Evolutionary conservation across 1,140 invertebrate genomes (phyloP).

Genomic region (Drosophila biarmipes): DNA sequence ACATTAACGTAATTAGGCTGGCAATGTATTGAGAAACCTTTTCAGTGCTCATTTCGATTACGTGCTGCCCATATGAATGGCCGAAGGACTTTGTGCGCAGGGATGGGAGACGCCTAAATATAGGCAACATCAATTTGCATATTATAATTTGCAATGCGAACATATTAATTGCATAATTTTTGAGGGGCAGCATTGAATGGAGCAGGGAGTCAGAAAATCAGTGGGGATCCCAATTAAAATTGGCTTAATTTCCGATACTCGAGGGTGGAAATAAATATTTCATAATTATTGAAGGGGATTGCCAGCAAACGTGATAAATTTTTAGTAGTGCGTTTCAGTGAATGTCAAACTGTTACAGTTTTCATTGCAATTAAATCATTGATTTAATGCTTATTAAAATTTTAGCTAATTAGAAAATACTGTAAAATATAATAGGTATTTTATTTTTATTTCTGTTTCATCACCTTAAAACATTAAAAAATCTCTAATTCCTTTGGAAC

Average conservation of each 20-base stretch:
- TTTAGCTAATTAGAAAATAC: too few species aligned
- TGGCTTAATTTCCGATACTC: constrained; percentile 67
- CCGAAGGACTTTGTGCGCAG: constrained; percentile 1
- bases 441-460: too few species aligned
- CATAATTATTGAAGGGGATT: constrained; percentile 29
- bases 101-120: constrained; percentile 31
- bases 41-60: constrained; percentile 60
- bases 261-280: constrained; percentile 57
- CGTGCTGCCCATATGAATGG: constrained; percentile 42
- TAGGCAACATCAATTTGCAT: constrained; percentile 66
- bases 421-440: too few species aligned
- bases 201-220: not conserved
- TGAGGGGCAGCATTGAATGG: constrained; percentile 3
- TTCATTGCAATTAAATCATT: too few species aligned
- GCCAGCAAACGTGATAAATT: constrained; percentile 13
- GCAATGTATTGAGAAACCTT: constrained; percentile 50
- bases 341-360: not conserved
- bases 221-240: constrained; percentile 64
- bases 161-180: constrained; percentile 71
- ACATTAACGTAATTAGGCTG: constrained; percentile 67
- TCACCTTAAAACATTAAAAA: too few species aligned
- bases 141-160: constrained; percentile 66
- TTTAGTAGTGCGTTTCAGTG: not conserved
- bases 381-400: too few species aligned
- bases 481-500: not conserved